Conservation (phyloP, 2,113 vertebrate species). For the Dromas ardeola region DNA sequence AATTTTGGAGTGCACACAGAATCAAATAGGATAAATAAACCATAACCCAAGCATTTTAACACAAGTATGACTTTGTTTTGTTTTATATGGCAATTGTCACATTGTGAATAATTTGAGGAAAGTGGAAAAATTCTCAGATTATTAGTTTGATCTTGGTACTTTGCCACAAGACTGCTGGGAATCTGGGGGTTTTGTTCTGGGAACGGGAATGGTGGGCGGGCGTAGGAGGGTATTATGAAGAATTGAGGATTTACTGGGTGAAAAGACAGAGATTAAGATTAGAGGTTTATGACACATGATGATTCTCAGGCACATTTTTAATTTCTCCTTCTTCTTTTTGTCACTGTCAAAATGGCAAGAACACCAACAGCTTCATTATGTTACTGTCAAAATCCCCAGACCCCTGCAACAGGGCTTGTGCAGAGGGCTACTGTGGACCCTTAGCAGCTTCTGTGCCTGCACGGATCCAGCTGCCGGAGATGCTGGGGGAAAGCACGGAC, state of each 20-base stretch:
- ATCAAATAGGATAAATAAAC: background rate
- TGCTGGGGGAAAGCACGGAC: background rate
- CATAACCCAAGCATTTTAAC: background rate
- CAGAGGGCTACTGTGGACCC: background rate
- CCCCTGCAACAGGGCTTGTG: background rate
- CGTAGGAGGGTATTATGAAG: background rate
- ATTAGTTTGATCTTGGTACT: constrained; percentile 26
- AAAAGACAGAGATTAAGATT: background rate
- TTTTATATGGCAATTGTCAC: background rate
- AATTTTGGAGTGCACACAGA: background rate
- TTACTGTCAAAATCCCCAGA: background rate
- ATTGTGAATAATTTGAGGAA: background rate
- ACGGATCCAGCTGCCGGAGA: background rate
- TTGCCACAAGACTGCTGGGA: constrained; percentile 40
- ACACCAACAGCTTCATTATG: background rate
- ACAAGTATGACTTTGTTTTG: background rate
- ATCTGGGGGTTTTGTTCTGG: background rate
- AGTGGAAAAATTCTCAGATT: constrained; percentile 30
- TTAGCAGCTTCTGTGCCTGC: background rate
- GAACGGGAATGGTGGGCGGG: background rate
- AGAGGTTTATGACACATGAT: background rate
- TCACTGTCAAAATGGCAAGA: background rate
- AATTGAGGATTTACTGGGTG: background rate
- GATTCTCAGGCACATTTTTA: background rate
- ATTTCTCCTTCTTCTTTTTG: background rate